Percentiles rank a stretch among this genome's conserved stretches.
phyloP scores from a whole-genome alignment of 2,888 invertebrate genomes.

The Drosophila falleni region DNA sequence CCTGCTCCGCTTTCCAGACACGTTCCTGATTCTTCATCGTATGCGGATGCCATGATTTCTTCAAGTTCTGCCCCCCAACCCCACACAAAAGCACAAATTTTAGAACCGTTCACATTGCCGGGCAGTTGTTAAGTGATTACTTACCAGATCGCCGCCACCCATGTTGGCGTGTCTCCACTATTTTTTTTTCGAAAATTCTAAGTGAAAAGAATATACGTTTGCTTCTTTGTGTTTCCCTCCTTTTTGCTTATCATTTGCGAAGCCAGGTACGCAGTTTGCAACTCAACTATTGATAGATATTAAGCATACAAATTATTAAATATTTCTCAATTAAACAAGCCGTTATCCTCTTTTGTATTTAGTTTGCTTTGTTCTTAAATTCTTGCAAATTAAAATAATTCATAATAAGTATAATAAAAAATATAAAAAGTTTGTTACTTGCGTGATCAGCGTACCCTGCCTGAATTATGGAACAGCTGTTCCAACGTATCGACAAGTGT shows the following conservation, averaged over 20 bases:
- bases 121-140: background rate
- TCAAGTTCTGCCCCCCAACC: slow-evolving; percentile 87
- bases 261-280: slow-evolving; percentile 14
- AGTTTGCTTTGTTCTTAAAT: background rate
- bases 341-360: too few relatives aligned
- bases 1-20: slow-evolving; percentile 92
- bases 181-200: background rate
- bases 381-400: too few relatives aligned
- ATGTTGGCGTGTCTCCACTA: slow-evolving; percentile 47
- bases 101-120: background rate
- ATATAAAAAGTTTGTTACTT: background rate
- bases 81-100: background rate
- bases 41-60: slow-evolving; percentile 93
- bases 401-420: background rate
- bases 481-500: background rate
- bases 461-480: background rate
- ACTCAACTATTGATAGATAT: background rate
- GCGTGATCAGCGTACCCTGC: background rate
- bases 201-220: slow-evolving; percentile 2
- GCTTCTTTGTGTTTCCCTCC: slow-evolving; percentile 36
- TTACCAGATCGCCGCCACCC: slow-evolving; percentile 84
- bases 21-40: slow-evolving; percentile 92
- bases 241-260: slow-evolving; percentile 18
- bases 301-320: background rate
- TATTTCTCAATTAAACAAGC: too few relatives aligned